These are phyloP conservation scores for Colletes collaris DNA, from an alignment of 2,888 invertebrate genomes.

Conservation along the genomic window DNA sequence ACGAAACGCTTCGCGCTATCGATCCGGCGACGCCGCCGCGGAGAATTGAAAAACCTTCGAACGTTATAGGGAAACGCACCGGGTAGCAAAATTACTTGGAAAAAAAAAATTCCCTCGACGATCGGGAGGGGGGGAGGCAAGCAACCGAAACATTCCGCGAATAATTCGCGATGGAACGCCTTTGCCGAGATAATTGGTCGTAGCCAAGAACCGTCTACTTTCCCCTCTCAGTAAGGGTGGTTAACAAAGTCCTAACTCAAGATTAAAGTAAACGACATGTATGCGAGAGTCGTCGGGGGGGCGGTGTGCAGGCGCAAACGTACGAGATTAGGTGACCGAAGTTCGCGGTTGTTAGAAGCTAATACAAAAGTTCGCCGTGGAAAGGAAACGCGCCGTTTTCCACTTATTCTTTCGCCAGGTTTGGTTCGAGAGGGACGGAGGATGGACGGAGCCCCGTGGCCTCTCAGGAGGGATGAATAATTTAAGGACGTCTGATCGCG, in stretches of 20 bases:
- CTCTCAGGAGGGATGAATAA: slow-evolving; percentile 68
- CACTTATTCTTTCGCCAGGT: slow-evolving; percentile 56
- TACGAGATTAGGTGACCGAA: slow-evolving; percentile 59
- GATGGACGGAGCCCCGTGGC: slow-evolving; percentile 17
- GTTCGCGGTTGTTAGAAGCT: slow-evolving; percentile 65
- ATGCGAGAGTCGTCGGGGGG: slow-evolving; percentile 42
- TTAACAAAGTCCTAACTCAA: slow-evolving; percentile 48
- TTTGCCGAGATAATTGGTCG: background rate
- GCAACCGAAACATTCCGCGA: background rate
- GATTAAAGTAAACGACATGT: slow-evolving; percentile 56
- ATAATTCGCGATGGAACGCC: background rate
- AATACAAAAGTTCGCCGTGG: slow-evolving; percentile 63
- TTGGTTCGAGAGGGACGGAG: slow-evolving; percentile 24
- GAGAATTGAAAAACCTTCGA: background rate
- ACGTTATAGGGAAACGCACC: background rate
- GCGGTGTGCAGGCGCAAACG: slow-evolving; percentile 40
- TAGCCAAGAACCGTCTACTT: background rate
- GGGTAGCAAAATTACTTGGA: background rate
- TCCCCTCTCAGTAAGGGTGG: slow-evolving; percentile 9
- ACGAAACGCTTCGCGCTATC: slow-evolving; percentile 21
- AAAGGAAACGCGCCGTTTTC: slow-evolving; percentile 50
- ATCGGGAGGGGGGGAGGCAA: too few relatives aligned
- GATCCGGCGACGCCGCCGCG: background rate
- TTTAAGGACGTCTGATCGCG: slow-evolving; percentile 68
- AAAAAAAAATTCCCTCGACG: too few relatives aligned